These are phyloP conservation scores for Onychomys arenicola DNA, from an alignment of 2,797 vertebrate species.

Conservation along the genomic window DNA sequence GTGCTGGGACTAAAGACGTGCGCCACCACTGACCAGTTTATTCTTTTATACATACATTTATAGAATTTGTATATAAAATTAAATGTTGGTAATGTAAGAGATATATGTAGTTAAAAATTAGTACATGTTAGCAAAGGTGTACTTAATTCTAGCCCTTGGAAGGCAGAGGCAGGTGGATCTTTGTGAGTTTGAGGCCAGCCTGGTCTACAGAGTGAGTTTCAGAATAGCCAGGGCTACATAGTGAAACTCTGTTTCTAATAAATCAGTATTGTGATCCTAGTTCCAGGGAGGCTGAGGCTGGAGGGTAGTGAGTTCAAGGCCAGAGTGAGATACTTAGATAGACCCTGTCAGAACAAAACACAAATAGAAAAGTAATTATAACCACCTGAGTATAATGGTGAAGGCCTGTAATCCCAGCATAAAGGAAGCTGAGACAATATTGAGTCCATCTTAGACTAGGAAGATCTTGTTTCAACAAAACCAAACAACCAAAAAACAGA, in stretches of 20 bases:
- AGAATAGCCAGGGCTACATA: background rate
- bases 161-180: no score
- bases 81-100: constrained; percentile 9
- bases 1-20: background rate
- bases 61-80: background rate
- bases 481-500: background rate
- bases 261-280: background rate
- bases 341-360: background rate
- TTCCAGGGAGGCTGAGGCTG: background rate
- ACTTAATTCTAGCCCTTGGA: background rate
- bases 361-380: background rate
- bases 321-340: background rate
- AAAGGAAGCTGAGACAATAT: no score
- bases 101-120: background rate
- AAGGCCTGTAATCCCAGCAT: background rate
- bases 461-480: constrained; percentile 9
- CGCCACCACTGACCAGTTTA: background rate
- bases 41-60: background rate
- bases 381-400: background rate
- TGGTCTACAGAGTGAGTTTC: background rate
- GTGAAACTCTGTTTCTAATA: background rate
- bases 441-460: background rate
- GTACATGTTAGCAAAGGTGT: background rate
- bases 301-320: background rate
- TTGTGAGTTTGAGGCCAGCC: no score